Base-by-base conservation (phyloP, 1,140 invertebrate species). In the Apocrypta bakeri region DNA sequence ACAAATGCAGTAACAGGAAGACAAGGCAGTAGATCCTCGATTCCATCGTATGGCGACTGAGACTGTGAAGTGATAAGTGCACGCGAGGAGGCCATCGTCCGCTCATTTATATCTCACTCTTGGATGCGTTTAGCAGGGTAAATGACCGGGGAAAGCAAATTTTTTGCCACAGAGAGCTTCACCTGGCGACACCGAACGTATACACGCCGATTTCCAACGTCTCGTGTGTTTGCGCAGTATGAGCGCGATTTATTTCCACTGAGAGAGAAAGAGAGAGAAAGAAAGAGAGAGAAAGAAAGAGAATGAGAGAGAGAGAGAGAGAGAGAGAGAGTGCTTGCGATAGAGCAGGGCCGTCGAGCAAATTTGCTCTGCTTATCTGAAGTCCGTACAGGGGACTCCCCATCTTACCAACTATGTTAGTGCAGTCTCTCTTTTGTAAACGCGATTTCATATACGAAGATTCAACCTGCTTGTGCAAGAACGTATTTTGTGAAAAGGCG, bases 321-420 rank as follows among this genome's bases (percentile, higher is more conserved):
- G 12, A n/a, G 69, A 72, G 72, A 42, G 40, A 56, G 21, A 3
- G 14, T n/a, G 33, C 9, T 37, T 2, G 33, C 2, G 48, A 56
- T 56, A 17, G 17, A 56, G 48, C 48, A 56, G 48, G 48, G 48
- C 48, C 24, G 12, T 24, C 73, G 81, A 86, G 87, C 85, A 90
- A 89, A 89, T 90, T 90, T 90, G 82, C 87, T 88, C 86, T 87
- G 83, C 87, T 92, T 92, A 92, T 92, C 91, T 85, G n/a, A 29
- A 66, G 24, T 25, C 27, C 27, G 66, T 82, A 71, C 9, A 9
- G n/a, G 33, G 6, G 9, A 8, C 40, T 21, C 2, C 27, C 48
- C 29, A 1, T 25, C 56, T 24, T n/a, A 2, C 14, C 11, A 56
- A 42, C 40, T 56, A 56, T 27, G 64, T 0, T 68, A 14, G 24